Conservation (phyloP, 2,797 vertebrate species). For the Paedocypris micromegethes region DNA sequence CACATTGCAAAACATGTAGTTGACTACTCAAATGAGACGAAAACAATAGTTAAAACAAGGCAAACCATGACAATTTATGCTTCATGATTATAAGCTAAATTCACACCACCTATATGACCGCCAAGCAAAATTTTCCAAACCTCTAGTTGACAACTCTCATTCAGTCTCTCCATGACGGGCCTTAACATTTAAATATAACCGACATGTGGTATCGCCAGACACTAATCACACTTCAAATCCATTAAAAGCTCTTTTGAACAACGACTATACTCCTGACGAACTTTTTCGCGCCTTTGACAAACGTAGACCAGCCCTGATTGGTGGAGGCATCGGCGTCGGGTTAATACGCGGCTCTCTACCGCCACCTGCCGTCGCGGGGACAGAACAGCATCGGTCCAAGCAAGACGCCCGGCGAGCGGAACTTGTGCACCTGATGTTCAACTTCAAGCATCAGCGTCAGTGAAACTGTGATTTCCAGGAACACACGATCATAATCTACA, state of each 20-base stretch:
- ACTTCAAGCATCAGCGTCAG: not conserved
- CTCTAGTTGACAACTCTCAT: no score
- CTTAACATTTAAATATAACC: no score
- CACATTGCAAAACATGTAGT: no score
- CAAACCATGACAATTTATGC: no score
- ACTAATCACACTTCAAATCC: conserved; percentile 3
- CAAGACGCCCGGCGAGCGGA: not conserved
- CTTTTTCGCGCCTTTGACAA: not conserved
- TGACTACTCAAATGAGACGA: no score
- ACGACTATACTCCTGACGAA: not conserved
- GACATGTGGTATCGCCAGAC: not conserved
- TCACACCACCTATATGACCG: no score
- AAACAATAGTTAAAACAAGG: no score
- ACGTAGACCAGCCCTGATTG: not conserved
- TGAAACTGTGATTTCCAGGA: not conserved
- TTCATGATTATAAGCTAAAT: no score
- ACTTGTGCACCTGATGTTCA: conserved; percentile 10
- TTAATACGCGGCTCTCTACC: conserved; percentile 68
- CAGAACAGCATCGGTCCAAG: conserved; percentile 40
- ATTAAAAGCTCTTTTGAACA: not conserved
- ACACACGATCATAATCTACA: no score
- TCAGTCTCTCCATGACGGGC: no score
- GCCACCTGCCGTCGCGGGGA: conserved; percentile 69
- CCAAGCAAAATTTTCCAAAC: no score
- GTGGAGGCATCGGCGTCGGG: conserved; percentile 8